Percentiles rank a stretch among this genome's conserved stretches.
These are phyloP conservation scores for Semicossyphus pulcher DNA, from an alignment of 2,113 vertebrate genomes.

Conservation along the genomic window DNA sequence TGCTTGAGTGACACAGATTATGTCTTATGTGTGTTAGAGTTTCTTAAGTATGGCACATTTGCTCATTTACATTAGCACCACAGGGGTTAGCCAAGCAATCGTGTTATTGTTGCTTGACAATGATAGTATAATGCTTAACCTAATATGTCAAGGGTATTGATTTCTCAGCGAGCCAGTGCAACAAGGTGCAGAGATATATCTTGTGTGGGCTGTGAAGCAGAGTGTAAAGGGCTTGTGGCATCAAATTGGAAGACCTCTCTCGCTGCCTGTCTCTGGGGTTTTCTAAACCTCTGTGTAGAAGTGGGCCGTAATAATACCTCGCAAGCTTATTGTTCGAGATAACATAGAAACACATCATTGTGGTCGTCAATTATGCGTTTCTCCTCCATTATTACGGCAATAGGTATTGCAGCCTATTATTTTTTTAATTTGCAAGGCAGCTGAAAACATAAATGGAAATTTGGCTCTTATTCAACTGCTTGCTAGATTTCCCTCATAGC, in stretches of 20 bases:
- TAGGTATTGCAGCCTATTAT: constrained; percentile 14
- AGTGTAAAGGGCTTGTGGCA: constrained; percentile 42
- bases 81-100: constrained; percentile 38
- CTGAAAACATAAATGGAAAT: constrained; percentile 42
- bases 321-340: constrained; percentile 9
- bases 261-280: constrained; percentile 38
- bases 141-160: constrained; percentile 59
- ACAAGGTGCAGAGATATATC: constrained; percentile 45
- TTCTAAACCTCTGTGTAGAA: constrained; percentile 34
- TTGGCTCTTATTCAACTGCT: constrained; percentile 19
- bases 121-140: constrained; percentile 44
- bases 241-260: constrained; percentile 46
- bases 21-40: neutral
- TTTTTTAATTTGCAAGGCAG: constrained; percentile 30
- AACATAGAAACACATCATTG: constrained; percentile 14
- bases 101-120: constrained; percentile 43
- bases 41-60: constrained; percentile 1
- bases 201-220: constrained; percentile 33
- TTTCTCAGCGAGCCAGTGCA: constrained; percentile 47
- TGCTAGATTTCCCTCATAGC: constrained; percentile 44
- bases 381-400: constrained; percentile 12
- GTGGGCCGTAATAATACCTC: constrained; percentile 31
- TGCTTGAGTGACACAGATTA: constrained; percentile 5
- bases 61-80: constrained; percentile 45
- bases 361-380: constrained; percentile 34